These are phyloP conservation scores for Polypterus senegalus DNA, from an alignment of 2,113 vertebrate genomes.

Conservation along the genomic window DNA sequence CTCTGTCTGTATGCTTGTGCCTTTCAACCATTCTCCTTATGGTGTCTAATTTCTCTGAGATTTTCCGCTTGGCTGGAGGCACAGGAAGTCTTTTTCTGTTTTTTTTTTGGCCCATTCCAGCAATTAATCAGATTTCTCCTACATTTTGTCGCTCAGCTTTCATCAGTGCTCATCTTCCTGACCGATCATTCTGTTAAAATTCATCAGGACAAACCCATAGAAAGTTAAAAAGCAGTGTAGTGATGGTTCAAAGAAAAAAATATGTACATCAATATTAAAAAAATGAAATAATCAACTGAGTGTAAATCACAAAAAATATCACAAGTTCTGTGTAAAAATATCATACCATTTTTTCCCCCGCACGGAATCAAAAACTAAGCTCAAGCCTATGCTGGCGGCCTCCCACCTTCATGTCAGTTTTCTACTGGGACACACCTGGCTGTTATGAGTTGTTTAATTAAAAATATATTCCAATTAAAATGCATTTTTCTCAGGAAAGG, in stretches of 20 bases:
- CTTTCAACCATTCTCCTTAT: slow-evolving; percentile 25
- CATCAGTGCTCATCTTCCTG: slow-evolving; percentile 27
- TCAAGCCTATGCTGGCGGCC: too few species aligned
- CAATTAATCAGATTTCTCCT: slow-evolving; percentile 3
- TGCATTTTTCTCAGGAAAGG: too few species aligned
- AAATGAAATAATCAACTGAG: slow-evolving; percentile 1
- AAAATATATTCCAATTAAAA: too few species aligned
- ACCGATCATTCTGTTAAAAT: slow-evolving; percentile 29
- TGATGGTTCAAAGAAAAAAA: too few species aligned
- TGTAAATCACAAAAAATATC: background rate
- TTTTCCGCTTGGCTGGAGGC: slow-evolving; percentile 64
- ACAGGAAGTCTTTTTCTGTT: slow-evolving; percentile 45
- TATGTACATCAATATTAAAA: slow-evolving; percentile 4
- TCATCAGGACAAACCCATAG: slow-evolving; percentile 14
- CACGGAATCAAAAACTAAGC: too few species aligned
- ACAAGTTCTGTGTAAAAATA: too few species aligned
- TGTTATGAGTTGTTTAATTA: too few species aligned
- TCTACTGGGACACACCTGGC: too few species aligned
- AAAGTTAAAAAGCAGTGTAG: too few species aligned
- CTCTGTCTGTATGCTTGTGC: too few species aligned
- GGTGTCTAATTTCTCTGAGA: slow-evolving; percentile 61
- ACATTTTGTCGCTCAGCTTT: slow-evolving; percentile 20
- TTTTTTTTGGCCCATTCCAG: slow-evolving; percentile 13
- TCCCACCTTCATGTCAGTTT: too few species aligned
- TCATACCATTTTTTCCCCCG: too few species aligned